Conservation (phyloP, 1,140 invertebrate species). For the Neomicropteryx cornuta region DNA sequence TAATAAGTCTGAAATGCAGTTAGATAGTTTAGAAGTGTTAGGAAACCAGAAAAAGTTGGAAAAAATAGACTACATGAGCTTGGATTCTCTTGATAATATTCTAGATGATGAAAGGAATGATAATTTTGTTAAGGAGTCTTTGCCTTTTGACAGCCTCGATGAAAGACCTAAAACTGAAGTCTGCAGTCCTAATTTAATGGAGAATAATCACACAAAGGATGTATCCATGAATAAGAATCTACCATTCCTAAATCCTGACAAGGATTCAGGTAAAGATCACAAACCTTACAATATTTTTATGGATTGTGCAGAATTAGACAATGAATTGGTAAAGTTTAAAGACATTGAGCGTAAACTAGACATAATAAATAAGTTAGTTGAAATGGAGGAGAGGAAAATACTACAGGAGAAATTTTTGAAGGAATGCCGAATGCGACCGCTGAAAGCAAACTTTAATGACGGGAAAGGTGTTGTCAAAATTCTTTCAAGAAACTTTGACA, state of each 20-base stretch:
- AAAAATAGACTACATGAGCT: constrained; percentile 32
- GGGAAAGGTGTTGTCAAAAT: constrained; percentile 47
- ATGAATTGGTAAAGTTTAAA: constrained; percentile 41
- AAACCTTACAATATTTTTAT: constrained; percentile 16
- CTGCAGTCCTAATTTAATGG: constrained; percentile 11
- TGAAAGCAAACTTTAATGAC: constrained; percentile 47
- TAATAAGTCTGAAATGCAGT: constrained; percentile 42
- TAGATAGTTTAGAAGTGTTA: constrained; percentile 45
- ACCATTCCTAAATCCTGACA: constrained; percentile 12
- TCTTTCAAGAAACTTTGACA: constrained; percentile 48
- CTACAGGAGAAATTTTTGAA: constrained; percentile 45
- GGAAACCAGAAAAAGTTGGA: constrained; percentile 36
- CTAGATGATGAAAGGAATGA: constrained; percentile 25
- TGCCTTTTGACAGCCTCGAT: constrained; percentile 13
- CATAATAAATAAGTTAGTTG: constrained; percentile 52
- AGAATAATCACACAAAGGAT: constrained; percentile 13
- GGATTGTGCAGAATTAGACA: constrained; percentile 21
- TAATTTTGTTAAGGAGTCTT: constrained; percentile 37
- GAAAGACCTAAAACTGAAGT: constrained; percentile 14
- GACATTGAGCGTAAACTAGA: constrained; percentile 54
- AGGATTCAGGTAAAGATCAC: constrained; percentile 8
- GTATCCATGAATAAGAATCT: constrained; percentile 13
- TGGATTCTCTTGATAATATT: constrained; percentile 36
- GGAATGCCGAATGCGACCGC: constrained; percentile 44
- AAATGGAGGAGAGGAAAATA: constrained; percentile 53